These are phyloP conservation scores for Macrosiphum euphorbiae DNA, from an alignment of 2,888 invertebrate species.

Conservation along the genomic window DNA sequence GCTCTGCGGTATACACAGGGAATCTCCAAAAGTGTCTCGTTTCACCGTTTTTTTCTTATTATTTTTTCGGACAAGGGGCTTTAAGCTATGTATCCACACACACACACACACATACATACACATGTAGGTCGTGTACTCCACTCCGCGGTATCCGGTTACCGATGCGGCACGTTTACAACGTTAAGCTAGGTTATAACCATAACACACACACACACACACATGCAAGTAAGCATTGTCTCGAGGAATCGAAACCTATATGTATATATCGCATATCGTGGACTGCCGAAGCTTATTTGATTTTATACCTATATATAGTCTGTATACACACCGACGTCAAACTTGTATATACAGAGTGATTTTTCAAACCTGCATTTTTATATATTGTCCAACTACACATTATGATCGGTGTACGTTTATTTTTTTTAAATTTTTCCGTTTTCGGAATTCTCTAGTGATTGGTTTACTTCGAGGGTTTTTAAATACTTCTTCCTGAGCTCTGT, in stretches of 20 bases:
- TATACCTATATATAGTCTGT: background rate
- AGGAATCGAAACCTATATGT: background rate
- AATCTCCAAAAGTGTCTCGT: conserved; percentile 55
- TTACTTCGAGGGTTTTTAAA: background rate
- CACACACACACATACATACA: background rate
- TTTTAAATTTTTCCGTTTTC: background rate
- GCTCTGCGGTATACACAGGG: background rate
- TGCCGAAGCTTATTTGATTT: background rate
- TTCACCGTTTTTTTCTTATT: conserved; percentile 35
- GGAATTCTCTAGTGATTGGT: background rate
- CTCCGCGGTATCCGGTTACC: background rate
- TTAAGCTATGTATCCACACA: background rate
- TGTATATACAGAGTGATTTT: background rate
- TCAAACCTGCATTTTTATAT: background rate
- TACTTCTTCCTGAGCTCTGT: background rate
- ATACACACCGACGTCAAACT: background rate
- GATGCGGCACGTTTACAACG: background rate
- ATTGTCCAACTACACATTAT: background rate
- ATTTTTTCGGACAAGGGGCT: conserved; percentile 11
- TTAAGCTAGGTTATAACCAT: conserved; percentile 2
- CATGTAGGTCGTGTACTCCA: background rate
- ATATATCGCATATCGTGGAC: background rate
- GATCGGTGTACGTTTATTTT: background rate
- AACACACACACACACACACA: background rate
- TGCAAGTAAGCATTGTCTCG: background rate